phyloP scores from a whole-genome alignment of 2,113 vertebrate species.

The Poeciliopsis retropinna region DNA sequence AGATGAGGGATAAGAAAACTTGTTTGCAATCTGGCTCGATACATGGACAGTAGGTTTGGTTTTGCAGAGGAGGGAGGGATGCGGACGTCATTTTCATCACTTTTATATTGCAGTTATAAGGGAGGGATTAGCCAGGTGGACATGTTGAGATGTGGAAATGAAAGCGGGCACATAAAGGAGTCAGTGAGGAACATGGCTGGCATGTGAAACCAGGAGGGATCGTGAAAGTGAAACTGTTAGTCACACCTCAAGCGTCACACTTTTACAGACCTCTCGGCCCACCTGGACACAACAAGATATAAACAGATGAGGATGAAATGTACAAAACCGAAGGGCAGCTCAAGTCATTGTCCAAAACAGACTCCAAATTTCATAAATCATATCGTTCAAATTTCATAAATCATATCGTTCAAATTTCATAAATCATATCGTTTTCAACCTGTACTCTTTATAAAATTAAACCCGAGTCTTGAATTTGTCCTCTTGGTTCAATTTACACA shows the following conservation, averaged over 20 bases:
- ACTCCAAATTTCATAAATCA: conserved; percentile 1
- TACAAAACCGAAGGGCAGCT: conserved; percentile 29
- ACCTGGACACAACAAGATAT: conserved; percentile 57
- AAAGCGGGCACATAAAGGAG: conserved; percentile 49
- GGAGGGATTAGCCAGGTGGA: conserved; percentile 58
- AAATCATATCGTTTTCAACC: neutral
- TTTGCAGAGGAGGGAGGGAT: conserved; percentile 38
- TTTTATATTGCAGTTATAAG: conserved; percentile 57
- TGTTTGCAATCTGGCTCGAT: conserved; percentile 59
- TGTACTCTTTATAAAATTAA: neutral
- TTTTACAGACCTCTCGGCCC: conserved; percentile 60
- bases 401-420: neutral
- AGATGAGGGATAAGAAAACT: conserved; percentile 56
- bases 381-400: too few species aligned
- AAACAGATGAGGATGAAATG: conserved; percentile 52
- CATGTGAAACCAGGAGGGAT: conserved; percentile 40
- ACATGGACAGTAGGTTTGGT: conserved; percentile 61
- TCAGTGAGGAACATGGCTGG: conserved; percentile 23
- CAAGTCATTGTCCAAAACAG: conserved; percentile 22
- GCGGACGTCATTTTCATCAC: conserved; percentile 60
- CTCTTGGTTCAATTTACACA: neutral
- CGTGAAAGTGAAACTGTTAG: conserved; percentile 36
- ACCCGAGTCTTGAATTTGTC: neutral
- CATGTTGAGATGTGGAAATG: conserved; percentile 42
- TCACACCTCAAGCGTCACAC: conserved; percentile 62